A percentile compares a stretch with the other conserved stretches of the same genome.
Evolutionary conservation across 2,888 invertebrate species (phyloP).

Genomic region (Caenorhabditis sulstoni): DNA sequence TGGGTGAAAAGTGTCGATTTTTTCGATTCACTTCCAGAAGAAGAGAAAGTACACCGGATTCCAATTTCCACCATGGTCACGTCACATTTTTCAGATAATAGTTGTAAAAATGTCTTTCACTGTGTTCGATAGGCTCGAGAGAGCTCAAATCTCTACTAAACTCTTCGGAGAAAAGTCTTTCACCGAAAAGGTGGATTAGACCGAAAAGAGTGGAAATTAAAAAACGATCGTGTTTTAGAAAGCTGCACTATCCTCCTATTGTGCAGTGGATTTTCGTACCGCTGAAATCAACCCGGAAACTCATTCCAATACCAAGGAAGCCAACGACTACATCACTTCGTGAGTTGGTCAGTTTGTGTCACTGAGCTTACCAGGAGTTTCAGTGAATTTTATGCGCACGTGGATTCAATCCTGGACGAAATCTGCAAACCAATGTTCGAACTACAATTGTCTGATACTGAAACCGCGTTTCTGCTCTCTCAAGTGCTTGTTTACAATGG

Average conservation of each 20-base stretch:
- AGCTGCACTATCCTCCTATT: constrained; percentile 35
- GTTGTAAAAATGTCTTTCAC: constrained; percentile 47
- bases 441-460: constrained; percentile 45
- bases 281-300: constrained; percentile 31
- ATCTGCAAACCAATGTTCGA: constrained; percentile 38
- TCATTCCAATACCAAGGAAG: constrained; percentile 30
- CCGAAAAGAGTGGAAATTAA: not conserved
- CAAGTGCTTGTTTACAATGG: constrained; percentile 46
- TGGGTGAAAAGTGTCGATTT: constrained; percentile 50
- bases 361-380: too few species aligned
- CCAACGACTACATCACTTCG: constrained; percentile 38
- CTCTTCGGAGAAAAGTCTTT: constrained; percentile 35
- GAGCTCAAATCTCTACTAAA: constrained; percentile 46
- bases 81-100: constrained; percentile 36
- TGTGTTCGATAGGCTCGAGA: constrained; percentile 41
- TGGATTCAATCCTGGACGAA: constrained; percentile 30
- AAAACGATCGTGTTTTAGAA: constrained; percentile 16
- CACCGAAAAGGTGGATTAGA: constrained; percentile 24
- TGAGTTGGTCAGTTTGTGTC: constrained; percentile 11
- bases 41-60: constrained; percentile 34
- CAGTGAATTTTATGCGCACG: constrained; percentile 34
- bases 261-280: constrained; percentile 33
- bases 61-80: too few species aligned
- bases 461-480: constrained; percentile 34
- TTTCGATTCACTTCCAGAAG: constrained; percentile 33